These are phyloP conservation scores for Stichodactyla helianthus DNA, from an alignment of 64 coral and sea anemone species.

Conservation along the genomic window DNA sequence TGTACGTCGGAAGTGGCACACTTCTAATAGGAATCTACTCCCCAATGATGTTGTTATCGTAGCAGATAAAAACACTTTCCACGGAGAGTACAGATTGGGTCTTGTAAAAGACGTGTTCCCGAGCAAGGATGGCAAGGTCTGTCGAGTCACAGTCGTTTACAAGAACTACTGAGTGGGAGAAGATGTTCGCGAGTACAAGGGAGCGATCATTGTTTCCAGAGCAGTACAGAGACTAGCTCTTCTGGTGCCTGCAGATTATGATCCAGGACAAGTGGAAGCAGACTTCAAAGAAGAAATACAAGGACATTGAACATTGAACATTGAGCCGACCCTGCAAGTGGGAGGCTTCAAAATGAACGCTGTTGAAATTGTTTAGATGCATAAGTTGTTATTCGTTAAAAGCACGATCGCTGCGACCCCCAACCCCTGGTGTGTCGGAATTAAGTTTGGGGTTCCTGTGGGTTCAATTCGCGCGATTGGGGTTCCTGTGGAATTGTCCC, in stretches of 20 bases:
- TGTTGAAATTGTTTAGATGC: neutral
- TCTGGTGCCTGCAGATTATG: slow-evolving; percentile 29
- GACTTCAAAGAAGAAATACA: neutral
- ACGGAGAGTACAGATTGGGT: slow-evolving; percentile 30
- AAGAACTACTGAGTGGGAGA: slow-evolving; percentile 63
- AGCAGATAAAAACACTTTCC: neutral
- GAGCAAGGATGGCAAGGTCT: too few relatives aligned
- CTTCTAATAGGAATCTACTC: slow-evolving; percentile 18
- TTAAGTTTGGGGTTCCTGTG: neutral
- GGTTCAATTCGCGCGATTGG: too few relatives aligned
- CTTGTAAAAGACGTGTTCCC: neutral
- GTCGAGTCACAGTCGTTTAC: neutral
- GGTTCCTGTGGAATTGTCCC: too few relatives aligned
- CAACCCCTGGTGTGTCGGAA: neutral
- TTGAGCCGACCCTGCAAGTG: neutral
- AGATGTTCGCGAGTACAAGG: slow-evolving; percentile 40
- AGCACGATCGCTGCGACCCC: neutral
- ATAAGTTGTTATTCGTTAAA: neutral
- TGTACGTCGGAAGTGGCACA: slow-evolving; percentile 49
- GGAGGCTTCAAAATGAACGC: neutral
- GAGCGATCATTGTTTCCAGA: slow-evolving; percentile 53
- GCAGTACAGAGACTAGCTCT: slow-evolving; percentile 53
- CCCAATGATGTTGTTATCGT: slow-evolving; percentile 67
- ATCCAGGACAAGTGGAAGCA: neutral
- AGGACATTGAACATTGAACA: neutral